Evolutionary conservation across 2,888 invertebrate genomes (phyloP), one percentile per base, ranked within the genome.

Genomic region (Phalera bucephala): DNA sequence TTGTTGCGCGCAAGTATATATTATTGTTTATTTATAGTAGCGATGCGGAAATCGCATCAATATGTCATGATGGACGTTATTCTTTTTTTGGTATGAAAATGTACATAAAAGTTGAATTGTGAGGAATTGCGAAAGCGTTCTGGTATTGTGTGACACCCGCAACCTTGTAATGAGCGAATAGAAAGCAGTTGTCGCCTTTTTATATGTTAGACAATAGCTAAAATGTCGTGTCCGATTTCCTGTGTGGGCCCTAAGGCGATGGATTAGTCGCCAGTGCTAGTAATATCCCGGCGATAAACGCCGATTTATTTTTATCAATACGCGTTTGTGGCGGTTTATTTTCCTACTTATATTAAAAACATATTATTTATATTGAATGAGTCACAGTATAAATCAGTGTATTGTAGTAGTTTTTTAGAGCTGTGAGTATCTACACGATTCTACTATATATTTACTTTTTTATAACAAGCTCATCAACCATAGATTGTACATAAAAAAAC

Each of bases 1-100:
- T 70, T 56, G 58, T 64, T 60, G 56, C 70, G 64, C 56, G 67
- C 75, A 72, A 78, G 79, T 80, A 75, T 66, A 72, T 72, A 66
- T 77, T 76, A 73, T 82, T 80, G 75, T 83, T 83, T 88, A 87
- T 84, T 83, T 81, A 80, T 82, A 86, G 84, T 73, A 57, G 60
- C 73, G 70, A 82, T 79, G 76, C 83, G 83, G 83, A 80, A 82
- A 80, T 66, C 69, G 80, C 72, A 74, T 72, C 70, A 70, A 80
- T 80, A 85, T 85, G 87, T 86, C 87, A 84, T 80, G 72, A 77
- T 72, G 72, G 73, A 71, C 67, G 52, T 61, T 50, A 64, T 60
- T 68, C 70, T 74, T 85, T 84, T 81, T 85, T 84, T 81, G 74
- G 63, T 72, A 64, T 69, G 71, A 77, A 75, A 80, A 69, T 73